Evolutionary conservation across 2,888 invertebrate species (phyloP), one percentile per base, ranked within the genome.

Genomic region (Ptilodon capucinus): DNA sequence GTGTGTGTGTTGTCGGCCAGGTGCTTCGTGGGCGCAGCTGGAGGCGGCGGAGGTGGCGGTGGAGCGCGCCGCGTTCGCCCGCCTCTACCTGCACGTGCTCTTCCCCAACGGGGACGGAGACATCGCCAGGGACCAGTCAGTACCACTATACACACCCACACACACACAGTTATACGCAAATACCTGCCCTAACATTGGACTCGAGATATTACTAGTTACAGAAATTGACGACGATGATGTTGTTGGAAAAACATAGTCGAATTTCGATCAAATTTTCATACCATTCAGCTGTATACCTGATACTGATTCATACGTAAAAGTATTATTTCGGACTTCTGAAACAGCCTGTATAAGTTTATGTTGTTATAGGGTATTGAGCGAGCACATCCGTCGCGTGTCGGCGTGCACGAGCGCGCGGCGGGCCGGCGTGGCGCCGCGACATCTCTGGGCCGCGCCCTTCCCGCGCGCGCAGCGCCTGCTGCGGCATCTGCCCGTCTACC

Each of bases 31-130:
- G 14, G 88, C 92, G 55, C 95, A 97, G 73, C 79, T 97, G 30
- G 94, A 95, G 52, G 93, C 95, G 68, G 97, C 96, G 0, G 94
- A 95, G 69, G 88, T 94, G 50, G 96, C 97, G 4, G 94, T 99
- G 57, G 99, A 99, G 80, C 92, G 98, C 40, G 95, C 95, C n/a
- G 94, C 99, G 6, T 96, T 99, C 92, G 96, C 96, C 42, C 93
- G 96, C 21, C 95, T 99, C 45, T 99, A 99, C 86, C 93, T 95
- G 34, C 95, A 97, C 76, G 98, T 99, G 40, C 93, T 99, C 83
- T 98, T 98, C 89, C 99, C 99, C 5, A 99, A 99, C 79, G 98
- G 97, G 3, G 99, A 99, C 80, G 98, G 97, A 0, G 99, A 99
- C 86, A 93, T 97, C 55, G 94, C 96, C 18, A 88, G 99, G 52